phyloP scores from a whole-genome alignment of 2,113 vertebrate genomes.

The Mionectes macconnelli region DNA sequence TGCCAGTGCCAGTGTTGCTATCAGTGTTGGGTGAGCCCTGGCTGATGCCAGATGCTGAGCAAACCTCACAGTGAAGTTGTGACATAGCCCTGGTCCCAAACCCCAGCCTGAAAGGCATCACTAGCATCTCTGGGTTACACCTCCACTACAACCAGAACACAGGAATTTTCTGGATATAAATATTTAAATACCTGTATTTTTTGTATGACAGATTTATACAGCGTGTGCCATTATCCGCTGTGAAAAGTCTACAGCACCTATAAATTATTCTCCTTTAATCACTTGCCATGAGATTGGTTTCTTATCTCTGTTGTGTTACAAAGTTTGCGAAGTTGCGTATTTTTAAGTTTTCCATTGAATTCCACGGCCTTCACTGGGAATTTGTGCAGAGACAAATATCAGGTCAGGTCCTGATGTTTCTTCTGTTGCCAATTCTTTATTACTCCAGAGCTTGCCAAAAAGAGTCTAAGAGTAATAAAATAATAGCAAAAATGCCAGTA shows the following conservation, averaged over 20 bases:
- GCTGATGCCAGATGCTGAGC: neutral
- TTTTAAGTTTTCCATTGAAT: neutral
- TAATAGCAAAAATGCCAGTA: neutral
- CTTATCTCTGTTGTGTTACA: neutral
- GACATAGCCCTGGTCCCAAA: neutral
- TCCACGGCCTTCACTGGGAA: neutral
- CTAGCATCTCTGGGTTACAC: neutral
- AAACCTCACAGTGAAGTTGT: accelerated
- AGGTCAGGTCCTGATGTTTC: neutral
- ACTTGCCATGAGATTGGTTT: neutral
- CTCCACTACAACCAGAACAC: neutral
- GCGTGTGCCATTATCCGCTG: neutral
- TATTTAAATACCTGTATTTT: slow-evolving; percentile 36
- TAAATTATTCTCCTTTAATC: neutral
- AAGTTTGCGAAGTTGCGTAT: neutral
- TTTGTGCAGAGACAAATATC: neutral
- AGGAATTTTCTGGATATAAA: neutral
- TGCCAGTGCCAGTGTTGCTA: neutral
- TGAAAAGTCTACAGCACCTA: neutral
- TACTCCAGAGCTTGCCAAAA: slow-evolving; percentile 5
- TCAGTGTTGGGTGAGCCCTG: neutral
- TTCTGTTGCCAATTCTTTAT: neutral
- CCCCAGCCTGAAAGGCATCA: neutral
- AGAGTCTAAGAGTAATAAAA: neutral
- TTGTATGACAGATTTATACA: slow-evolving; percentile 54